These are phyloP conservation scores for Alloscopus bannaensis DNA, from an alignment of 2,888 invertebrate genomes.

Conservation along the genomic window DNA sequence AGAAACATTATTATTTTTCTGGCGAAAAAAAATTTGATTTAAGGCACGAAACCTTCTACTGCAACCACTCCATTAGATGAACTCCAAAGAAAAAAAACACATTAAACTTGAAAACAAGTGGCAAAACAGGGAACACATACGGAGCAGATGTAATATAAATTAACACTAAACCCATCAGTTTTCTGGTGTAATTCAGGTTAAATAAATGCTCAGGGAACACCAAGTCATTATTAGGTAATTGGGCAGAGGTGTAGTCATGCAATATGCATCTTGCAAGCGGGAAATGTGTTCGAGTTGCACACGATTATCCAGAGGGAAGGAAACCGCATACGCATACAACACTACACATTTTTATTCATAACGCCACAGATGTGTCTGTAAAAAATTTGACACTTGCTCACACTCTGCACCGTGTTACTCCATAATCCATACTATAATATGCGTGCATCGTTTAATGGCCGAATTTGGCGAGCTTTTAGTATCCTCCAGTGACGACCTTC, in stretches of 20 bases:
- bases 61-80: no score
- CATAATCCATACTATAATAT: no score
- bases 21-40: conserved; percentile 22
- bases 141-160: conserved; percentile 3
- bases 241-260: conserved; percentile 21
- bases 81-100: no score
- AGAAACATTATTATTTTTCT: conserved; percentile 23
- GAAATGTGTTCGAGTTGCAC: no score
- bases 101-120: background rate
- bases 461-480: no score
- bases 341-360: no score
- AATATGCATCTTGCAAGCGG: background rate
- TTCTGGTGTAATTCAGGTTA: conserved; percentile 14
- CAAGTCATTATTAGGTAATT: conserved; percentile 46
- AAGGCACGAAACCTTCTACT: conserved; percentile 5
- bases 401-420: background rate
- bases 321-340: no score
- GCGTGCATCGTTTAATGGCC: no score
- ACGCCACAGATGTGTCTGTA: no score
- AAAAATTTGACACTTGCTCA: background rate
- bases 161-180: conserved; percentile 1
- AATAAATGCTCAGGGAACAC: conserved; percentile 29
- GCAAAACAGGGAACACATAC: conserved; percentile 1
- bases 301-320: no score
- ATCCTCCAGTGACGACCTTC: no score